phyloP scores from a whole-genome alignment of 2,888 invertebrate species.

The Incurvaria masculella region DNA sequence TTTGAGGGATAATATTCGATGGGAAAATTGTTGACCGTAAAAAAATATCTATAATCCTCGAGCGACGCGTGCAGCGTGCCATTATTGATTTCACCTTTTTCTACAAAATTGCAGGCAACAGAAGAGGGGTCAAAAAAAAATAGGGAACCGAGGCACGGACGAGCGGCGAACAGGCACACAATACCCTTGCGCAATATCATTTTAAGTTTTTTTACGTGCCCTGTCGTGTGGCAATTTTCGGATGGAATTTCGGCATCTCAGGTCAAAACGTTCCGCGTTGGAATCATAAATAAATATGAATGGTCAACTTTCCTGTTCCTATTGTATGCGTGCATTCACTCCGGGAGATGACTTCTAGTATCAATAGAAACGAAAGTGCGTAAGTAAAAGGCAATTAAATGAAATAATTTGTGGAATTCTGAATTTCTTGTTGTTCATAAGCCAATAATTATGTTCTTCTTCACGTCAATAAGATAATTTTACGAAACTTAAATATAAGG shows the following conservation, averaged over 20 bases:
- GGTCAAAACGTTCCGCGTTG: not conserved
- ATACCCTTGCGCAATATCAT: slow-evolving; percentile 53
- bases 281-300: not conserved
- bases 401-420: too few relatives aligned
- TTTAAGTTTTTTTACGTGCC: slow-evolving; percentile 23
- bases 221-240: slow-evolving; percentile 35
- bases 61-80: slow-evolving; percentile 51
- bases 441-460: too few relatives aligned
- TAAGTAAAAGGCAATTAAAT: too few relatives aligned
- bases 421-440: too few relatives aligned
- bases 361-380: too few relatives aligned
- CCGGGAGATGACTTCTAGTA: too few relatives aligned
- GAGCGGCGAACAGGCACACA: slow-evolving; percentile 51
- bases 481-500: too few relatives aligned
- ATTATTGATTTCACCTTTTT: slow-evolving; percentile 56
- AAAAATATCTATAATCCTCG: slow-evolving; percentile 53
- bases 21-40: slow-evolving; percentile 48
- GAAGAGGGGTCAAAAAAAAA: slow-evolving; percentile 30
- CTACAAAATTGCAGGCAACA: slow-evolving; percentile 46
- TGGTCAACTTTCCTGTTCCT: too few relatives aligned
- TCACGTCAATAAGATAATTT: too few relatives aligned
- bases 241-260: slow-evolving; percentile 5
- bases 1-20: slow-evolving; percentile 13
- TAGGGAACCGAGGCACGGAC: slow-evolving; percentile 24
- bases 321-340: too few relatives aligned